These are phyloP conservation scores for Struthio camelus DNA, from an alignment of 2,113 vertebrate genomes.

Conservation along the genomic window DNA sequence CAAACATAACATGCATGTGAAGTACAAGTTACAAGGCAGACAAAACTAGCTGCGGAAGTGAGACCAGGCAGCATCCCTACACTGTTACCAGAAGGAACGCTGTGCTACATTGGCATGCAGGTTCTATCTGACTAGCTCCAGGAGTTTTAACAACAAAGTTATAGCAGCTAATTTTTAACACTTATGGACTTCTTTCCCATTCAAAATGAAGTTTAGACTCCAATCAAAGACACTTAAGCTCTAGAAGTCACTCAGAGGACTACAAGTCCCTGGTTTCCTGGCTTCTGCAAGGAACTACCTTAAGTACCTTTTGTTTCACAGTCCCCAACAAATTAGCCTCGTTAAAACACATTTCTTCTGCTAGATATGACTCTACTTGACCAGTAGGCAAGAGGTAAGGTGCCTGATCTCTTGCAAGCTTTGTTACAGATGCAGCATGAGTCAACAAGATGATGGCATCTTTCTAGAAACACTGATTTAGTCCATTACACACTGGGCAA, in stretches of 20 bases:
- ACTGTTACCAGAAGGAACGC: accelerated
- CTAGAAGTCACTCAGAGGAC: neutral
- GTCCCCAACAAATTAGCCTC: neutral
- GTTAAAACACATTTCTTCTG: neutral
- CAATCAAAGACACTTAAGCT: neutral
- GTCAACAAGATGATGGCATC: accelerated
- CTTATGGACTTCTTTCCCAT: neutral
- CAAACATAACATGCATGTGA: accelerated
- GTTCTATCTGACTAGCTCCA: neutral
- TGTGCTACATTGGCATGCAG: accelerated
- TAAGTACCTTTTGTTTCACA: accelerated
- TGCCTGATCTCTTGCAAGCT: neutral
- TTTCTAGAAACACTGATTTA: no score
- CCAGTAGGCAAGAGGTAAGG: neutral
- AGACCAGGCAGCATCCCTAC: neutral
- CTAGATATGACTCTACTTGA: neutral
- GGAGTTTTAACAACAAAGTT: neutral
- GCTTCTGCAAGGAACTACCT: neutral
- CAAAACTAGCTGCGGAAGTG: neutral
- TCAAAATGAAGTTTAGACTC: neutral
- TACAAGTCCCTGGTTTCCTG: accelerated
- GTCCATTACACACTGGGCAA: neutral
- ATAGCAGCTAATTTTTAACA: accelerated
- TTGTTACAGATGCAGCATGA: neutral
- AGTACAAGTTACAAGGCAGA: accelerated